Conservation (phyloP, 1,140 invertebrate genomes). For the Radopholus similis region DNA sequence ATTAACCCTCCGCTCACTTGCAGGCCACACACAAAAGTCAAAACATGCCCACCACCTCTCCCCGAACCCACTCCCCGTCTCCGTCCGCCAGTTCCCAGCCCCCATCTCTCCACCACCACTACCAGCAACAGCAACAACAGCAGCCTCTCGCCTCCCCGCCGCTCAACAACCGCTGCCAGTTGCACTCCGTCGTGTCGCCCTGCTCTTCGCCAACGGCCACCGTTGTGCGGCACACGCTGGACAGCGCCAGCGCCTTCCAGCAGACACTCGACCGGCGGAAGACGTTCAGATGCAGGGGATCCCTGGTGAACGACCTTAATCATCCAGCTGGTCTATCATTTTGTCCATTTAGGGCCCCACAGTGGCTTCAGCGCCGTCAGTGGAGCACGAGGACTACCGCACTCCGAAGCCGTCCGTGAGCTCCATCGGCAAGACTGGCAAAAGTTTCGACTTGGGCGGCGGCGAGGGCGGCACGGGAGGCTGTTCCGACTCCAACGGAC, state of each 20-base stretch:
- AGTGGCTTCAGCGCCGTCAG: slow-evolving; percentile 55
- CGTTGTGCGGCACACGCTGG: slow-evolving; percentile 4
- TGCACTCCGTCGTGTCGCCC: neutral
- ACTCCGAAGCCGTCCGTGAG: slow-evolving; percentile 54
- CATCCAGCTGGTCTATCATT: neutral
- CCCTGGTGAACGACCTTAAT: slow-evolving; percentile 33
- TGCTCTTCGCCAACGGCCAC: slow-evolving; percentile 11
- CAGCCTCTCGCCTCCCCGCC: neutral
- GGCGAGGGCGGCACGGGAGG: slow-evolving; percentile 9
- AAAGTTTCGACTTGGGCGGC: slow-evolving; percentile 55
- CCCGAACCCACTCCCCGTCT: neutral
- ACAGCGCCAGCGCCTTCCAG: slow-evolving; percentile 32
- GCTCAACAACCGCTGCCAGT: too few species aligned
- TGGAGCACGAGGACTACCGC: slow-evolving; percentile 59
- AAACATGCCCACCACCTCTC: too few species aligned
- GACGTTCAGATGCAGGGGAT: slow-evolving; percentile 35
- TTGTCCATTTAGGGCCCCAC: slow-evolving; percentile 46
- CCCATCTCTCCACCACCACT: neutral
- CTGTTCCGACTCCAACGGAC: slow-evolving; percentile 50
- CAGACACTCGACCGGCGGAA: slow-evolving; percentile 44
- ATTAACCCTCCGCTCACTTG: too few species aligned
- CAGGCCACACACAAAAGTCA: too few species aligned
- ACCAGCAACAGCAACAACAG: slow-evolving; percentile 11
- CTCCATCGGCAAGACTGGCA: slow-evolving; percentile 52
- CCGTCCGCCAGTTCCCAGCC: neutral